Evolutionary conservation across 1,140 invertebrate species (phyloP).

Genomic region (Pseudomyrmex concolor): DNA sequence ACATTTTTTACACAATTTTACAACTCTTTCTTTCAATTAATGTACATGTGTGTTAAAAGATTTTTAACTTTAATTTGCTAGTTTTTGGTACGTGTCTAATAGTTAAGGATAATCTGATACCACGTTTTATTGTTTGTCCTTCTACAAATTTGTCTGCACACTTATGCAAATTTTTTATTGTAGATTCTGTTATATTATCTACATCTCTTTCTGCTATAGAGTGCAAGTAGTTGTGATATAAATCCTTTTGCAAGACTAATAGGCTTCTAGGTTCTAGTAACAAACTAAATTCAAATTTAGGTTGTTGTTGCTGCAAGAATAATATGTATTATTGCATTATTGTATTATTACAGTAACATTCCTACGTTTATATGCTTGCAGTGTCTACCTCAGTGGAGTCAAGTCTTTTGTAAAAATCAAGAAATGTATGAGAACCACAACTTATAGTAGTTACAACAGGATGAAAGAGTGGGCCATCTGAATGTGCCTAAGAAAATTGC

Average conservation of each 20-base stretch:
- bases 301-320: constrained; percentile 76
- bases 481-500: constrained; percentile 90
- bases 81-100: constrained; percentile 97
- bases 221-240: constrained; percentile 95
- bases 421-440: constrained; percentile 94
- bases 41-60: constrained; percentile 77
- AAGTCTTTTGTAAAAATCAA: constrained; percentile 92
- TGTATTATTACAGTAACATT: not conserved
- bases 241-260: constrained; percentile 92
- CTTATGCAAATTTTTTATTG: constrained; percentile 89
- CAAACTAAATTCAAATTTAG: constrained; percentile 87
- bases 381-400: constrained; percentile 72
- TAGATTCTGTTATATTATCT: constrained; percentile 89
- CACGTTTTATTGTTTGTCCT: constrained; percentile 87
- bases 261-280: constrained; percentile 95
- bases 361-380: not conserved
- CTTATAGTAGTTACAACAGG: constrained; percentile 97
- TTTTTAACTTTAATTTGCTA: constrained; percentile 90
- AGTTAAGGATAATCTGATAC: constrained; percentile 94
- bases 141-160: constrained; percentile 86
- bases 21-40: not conserved
- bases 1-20: constrained; percentile 2
- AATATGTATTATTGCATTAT: constrained; percentile 4
- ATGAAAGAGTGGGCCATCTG: constrained; percentile 97
- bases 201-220: constrained; percentile 91